A percentile compares a stretch with the other conserved stretches of the same genome.
These are phyloP conservation scores for Sacculina carcini DNA, from an alignment of 2,888 invertebrate genomes.

Conservation along the genomic window DNA sequence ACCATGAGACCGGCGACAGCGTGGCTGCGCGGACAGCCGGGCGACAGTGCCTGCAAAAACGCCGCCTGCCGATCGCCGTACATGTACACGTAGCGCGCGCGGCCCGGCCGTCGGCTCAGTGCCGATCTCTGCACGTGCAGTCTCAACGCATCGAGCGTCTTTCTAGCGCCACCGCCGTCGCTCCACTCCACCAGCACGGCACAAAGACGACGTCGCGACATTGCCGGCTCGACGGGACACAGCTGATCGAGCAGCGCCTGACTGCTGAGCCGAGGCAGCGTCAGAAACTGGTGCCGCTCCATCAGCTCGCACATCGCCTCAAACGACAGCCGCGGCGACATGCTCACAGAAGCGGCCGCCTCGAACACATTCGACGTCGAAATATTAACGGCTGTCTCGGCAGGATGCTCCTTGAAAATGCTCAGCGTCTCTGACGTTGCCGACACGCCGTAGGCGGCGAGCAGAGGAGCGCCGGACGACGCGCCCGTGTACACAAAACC, in stretches of 20 bases:
- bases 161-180: conserved; percentile 26
- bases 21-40: not conserved
- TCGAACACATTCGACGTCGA: no score
- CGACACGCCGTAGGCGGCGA: conserved; percentile 41
- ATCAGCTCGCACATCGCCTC: conserved; percentile 66
- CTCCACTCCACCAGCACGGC: conserved; percentile 44
- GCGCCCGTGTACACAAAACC: conserved; percentile 39
- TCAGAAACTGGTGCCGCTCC: conserved; percentile 60
- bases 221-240: conserved; percentile 67
- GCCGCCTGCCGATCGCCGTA: conserved; percentile 52
- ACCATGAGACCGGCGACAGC: conserved; percentile 43
- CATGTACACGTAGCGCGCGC: conserved; percentile 65
- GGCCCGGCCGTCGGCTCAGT: conserved; percentile 31
- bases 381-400: no score
- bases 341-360: conserved; percentile 53
- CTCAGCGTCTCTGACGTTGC: conserved; percentile 49
- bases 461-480: conserved; percentile 33
- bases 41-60: conserved; percentile 50
- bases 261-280: conserved; percentile 68
- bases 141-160: conserved; percentile 37
- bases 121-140: conserved; percentile 36
- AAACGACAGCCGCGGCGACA: conserved; percentile 68
- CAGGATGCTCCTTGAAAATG: conserved; percentile 67
- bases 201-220: conserved; percentile 42
- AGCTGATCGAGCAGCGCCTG: conserved; percentile 47